Evolutionary conservation across 2,113 vertebrate species (phyloP), one percentile per base, ranked within the genome.

Genomic region (Willisornis vidua): DNA sequence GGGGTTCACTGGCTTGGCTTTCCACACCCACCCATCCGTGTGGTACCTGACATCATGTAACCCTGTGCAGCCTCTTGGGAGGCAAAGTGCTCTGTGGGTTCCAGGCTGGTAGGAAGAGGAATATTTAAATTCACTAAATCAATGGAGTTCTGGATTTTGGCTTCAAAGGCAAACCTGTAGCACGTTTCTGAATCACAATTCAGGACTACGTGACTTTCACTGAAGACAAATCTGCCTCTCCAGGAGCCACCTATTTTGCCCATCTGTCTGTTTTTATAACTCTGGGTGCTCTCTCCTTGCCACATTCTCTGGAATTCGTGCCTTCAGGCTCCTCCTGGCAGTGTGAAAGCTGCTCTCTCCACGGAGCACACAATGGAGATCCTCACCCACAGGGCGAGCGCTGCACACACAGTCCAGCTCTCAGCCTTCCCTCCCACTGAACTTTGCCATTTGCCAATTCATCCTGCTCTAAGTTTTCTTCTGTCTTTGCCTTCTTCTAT

Each of bases 401-500:
- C 88, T 28, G 68, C 65, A 77, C 93, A 92, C 83, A 85, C 79
- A 61, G 55, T 22, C 63, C 37, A 85, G 62, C 91, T 66, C 4
- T 12, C 81, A 79, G 52, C 58, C 78, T 93, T 67, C 39, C 89
- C 85, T 89, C 87, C 51, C 1, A 0, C 6, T 83, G 85, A 96
- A 88, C 89, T 95, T 83, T 77, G 87, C 59, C 63, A 15, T 93
- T 93, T 74, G 81, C 59, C 83, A 23, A 83, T 87, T 90, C 49
- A 80, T 59, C 55, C 59, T 61, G 65, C 67, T 79, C 85, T 46
- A 62, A n/a, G 19, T 83, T 90, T 87, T 71, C 82, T 91, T 54
- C 37, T 23, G 37, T 79, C 70, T 90, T 88, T 90, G 79, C 55
- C 72, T 67, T 74, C 78, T 90, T 74, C 82, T 85, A 1, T 87